Conservation (phyloP, 1,140 invertebrate genomes). For the Bombus polaris region DNA sequence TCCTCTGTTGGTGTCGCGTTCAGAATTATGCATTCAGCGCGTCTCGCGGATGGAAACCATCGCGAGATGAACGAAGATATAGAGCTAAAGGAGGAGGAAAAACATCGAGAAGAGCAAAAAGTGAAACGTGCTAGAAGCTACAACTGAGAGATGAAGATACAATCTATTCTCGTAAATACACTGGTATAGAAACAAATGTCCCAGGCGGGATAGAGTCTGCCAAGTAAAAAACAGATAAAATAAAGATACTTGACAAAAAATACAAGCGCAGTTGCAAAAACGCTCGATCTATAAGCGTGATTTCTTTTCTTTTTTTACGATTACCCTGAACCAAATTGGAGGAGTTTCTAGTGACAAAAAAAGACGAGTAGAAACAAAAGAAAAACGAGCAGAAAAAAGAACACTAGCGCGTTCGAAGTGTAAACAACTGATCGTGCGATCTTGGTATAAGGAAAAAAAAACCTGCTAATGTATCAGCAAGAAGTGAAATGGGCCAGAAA, state of each 20-base stretch:
- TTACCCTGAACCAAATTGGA: neutral
- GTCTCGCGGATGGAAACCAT: neutral
- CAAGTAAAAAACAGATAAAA: neutral
- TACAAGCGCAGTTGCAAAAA: neutral
- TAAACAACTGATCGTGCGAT: neutral
- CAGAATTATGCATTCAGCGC: neutral
- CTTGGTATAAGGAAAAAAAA: neutral
- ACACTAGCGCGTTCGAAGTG: neutral
- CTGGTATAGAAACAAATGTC: neutral
- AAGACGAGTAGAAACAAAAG: neutral
- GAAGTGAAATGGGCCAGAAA: neutral
- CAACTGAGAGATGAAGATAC: constrained; percentile 11
- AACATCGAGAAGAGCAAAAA: constrained; percentile 15
- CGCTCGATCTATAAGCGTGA: neutral
- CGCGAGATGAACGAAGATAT: neutral
- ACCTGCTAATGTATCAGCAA: neutral
- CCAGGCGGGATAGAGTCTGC: neutral
- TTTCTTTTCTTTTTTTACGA: neutral
- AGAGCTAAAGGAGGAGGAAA: neutral
- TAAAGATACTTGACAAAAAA: neutral
- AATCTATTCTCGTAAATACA: constrained; percentile 13
- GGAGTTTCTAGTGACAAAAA: neutral
- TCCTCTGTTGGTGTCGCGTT: neutral
- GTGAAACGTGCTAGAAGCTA: constrained; percentile 39
- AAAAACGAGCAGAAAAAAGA: neutral